Base-by-base conservation (phyloP, 1,140 invertebrate species). In the Anthonomus grandis region DNA sequence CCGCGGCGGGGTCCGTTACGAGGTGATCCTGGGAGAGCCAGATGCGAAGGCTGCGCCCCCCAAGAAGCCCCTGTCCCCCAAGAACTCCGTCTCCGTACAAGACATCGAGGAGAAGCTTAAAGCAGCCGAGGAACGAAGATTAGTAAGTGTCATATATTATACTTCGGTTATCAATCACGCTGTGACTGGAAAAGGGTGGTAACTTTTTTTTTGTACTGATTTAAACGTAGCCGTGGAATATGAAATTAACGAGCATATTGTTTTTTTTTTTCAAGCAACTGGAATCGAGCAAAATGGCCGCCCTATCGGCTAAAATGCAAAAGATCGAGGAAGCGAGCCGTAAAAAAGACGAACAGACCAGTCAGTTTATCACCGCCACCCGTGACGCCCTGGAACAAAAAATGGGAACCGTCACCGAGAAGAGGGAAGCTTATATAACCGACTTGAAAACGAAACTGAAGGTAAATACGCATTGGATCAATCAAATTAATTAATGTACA, bases 11-110 rank as follows among this genome's bases (percentile, higher is more conserved):
- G 73, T 95, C 38, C 87, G 90, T 65, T 97, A 93, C 79, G 93
- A 97, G 76, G 90, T 95, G 64, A 94, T 96, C 66, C 76, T 96
- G 62, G 90, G 90, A 38, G 90, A 94, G 67, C 90, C 93, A 13
- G 79, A 82, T 25, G 90, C 89, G 36, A 90, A 93, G 66, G 90
- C 91, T 12, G 78, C 79, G 45, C 78, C 79, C 23, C 79, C 81
- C 4, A 89, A 86, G 68, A 81, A 83, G 59, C 79, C 83, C 8
- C 75, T 83, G 17, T 84, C 85, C 2, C 83, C 86, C 9, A 78
- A 78, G 65, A 79, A 75, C 55, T 75, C 73, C 49, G 78, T 89
- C 10, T 88, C 89, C 17, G 85, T 83, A 3, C 86, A 92, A 68
- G 86, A 92, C 65, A 95, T 96, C 66, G 85, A 91, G 66, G 89